Percentiles rank a stretch among this genome's conserved stretches.
Conservation (phyloP, 2,797 vertebrate species). For the Perodicticus potto region DNA sequence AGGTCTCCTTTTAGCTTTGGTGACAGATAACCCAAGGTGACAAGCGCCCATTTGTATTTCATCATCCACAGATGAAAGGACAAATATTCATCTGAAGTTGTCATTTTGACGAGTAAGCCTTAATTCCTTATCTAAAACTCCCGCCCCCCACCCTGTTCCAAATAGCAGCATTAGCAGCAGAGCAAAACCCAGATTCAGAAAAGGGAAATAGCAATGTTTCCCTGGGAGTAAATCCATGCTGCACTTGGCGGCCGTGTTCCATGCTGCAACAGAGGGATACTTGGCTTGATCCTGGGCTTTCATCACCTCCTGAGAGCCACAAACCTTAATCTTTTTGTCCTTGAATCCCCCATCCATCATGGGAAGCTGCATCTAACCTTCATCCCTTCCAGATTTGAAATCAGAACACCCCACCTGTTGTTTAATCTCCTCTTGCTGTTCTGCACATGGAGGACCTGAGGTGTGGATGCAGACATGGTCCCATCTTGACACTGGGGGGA, state of each 20-base stretch:
- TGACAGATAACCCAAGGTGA: neutral
- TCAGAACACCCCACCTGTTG: neutral
- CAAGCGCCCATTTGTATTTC: neutral
- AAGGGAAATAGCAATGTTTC: accelerated
- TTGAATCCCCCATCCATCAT: neutral
- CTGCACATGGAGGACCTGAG: neutral
- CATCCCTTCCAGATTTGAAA: slow-evolving; percentile 14
- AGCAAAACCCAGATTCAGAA: neutral
- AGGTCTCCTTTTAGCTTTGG: neutral
- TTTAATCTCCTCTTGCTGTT: neutral
- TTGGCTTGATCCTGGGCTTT: neutral
- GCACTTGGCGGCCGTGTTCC: neutral
- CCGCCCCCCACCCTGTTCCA: too few relatives aligned
- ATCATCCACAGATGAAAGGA: neutral
- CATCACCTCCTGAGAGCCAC: neutral
- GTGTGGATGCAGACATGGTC: neutral
- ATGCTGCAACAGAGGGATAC: accelerated
- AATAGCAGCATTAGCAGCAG: neutral
- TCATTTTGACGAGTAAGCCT: neutral
- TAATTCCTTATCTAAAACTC: neutral
- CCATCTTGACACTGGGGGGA: accelerated
- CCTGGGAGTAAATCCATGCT: neutral
- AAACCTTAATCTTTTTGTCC: slow-evolving; percentile 9
- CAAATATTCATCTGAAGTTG: neutral
- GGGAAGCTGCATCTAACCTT: neutral